Conservation (phyloP, 2,888 invertebrate species). For the Theodoxus fluviatilis region DNA sequence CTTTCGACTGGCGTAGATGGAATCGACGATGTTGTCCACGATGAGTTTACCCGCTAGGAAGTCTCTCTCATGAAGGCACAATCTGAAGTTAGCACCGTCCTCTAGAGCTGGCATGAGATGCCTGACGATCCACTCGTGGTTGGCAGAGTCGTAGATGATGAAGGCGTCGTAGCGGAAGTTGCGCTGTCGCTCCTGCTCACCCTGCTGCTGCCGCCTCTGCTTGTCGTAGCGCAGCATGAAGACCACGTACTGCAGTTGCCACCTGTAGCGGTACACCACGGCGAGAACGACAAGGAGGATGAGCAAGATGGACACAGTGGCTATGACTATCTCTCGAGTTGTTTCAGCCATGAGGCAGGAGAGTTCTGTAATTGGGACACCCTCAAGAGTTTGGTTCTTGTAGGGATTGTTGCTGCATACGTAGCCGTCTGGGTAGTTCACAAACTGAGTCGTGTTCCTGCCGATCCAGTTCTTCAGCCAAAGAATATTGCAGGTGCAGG, state of each 20-base stretch:
- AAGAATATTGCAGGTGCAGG: constrained; percentile 71
- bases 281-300: too few species aligned
- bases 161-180: constrained; percentile 73
- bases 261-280: constrained; percentile 69
- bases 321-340: constrained; percentile 21
- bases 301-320: constrained; percentile 11
- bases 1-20: constrained; percentile 74
- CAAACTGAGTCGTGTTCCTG: constrained; percentile 1
- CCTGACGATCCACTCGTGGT: constrained; percentile 74
- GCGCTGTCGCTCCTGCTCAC: constrained; percentile 4
- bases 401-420: constrained; percentile 17
- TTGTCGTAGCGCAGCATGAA: constrained; percentile 45
- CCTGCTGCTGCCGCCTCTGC: constrained; percentile 18
- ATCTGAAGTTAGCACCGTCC: constrained; percentile 59
- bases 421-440: not conserved
- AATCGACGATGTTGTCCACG: constrained; percentile 75
- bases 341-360: constrained; percentile 13
- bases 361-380: constrained; percentile 7
- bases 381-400: not conserved
- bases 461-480: constrained; percentile 35
- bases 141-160: constrained; percentile 75
- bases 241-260: constrained; percentile 70
- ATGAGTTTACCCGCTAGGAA: constrained; percentile 77
- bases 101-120: constrained; percentile 74
- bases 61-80: constrained; percentile 77